A percentile compares a stretch with the other conserved stretches of the same genome.
Conservation (phyloP, 2,797 vertebrate genomes). For the Pteronotus mesoamericanus region DNA sequence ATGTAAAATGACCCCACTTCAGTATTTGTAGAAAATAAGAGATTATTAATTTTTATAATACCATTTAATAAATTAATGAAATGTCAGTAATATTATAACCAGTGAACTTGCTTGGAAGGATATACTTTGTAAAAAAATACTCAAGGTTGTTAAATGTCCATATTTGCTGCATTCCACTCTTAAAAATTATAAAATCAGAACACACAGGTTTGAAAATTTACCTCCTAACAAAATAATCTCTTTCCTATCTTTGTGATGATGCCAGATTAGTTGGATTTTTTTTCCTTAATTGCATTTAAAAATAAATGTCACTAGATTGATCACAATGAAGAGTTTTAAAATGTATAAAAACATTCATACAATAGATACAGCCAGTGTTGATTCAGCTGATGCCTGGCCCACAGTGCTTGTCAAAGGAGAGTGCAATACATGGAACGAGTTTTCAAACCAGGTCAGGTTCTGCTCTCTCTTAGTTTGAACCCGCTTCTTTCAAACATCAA, state of each 20-base stretch:
- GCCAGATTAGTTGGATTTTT: not conserved
- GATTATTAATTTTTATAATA: not conserved
- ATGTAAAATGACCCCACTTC: not conserved
- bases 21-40: not conserved
- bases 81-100: not conserved
- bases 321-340: not conserved
- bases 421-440: rapidly evolving
- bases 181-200: not conserved
- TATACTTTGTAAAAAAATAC: not conserved
- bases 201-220: not conserved
- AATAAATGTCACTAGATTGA: not conserved
- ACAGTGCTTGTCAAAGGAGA: not conserved
- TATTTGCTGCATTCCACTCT: not conserved
- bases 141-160: not conserved
- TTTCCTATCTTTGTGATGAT: not conserved
- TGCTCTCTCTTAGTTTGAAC: not conserved
- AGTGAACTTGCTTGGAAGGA: not conserved
- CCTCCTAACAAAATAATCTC: not conserved
- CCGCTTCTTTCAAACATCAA: not conserved
- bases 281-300: not conserved
- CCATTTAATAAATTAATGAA: not conserved
- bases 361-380: not conserved
- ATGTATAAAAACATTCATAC: not conserved
- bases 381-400: not conserved
- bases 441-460: not conserved